phyloP scores from a whole-genome alignment of 2,888 invertebrate species.

The Caenorhabditis sp. region DNA sequence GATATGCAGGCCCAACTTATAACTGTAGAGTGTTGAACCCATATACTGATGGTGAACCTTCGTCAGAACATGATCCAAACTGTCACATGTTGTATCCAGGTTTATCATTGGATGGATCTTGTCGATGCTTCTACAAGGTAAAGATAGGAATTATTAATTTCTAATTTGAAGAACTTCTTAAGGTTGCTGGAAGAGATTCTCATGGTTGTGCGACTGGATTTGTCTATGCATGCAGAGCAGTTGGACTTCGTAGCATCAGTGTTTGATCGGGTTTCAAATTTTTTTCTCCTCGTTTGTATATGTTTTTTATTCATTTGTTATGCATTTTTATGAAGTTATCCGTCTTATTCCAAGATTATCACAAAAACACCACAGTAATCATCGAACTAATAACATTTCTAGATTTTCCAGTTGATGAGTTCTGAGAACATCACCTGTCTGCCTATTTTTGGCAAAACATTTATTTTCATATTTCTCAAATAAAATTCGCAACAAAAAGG shows the following conservation, averaged over 20 bases:
- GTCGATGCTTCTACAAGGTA: slow-evolving; percentile 50
- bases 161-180: slow-evolving; percentile 2
- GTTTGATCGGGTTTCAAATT: background rate
- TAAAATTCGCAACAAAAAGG: no score
- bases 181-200: slow-evolving; percentile 52
- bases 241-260: slow-evolving; percentile 18
- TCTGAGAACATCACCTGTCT: no score
- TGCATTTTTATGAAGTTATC: background rate
- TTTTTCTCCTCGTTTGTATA: background rate
- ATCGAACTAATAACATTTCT: no score
- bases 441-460: background rate
- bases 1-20: slow-evolving; percentile 46
- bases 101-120: slow-evolving; percentile 46
- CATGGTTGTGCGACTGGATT: slow-evolving; percentile 54
- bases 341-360: background rate
- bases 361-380: no score
- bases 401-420: no score
- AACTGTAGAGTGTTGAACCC: slow-evolving; percentile 54
- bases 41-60: slow-evolving; percentile 45
- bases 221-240: slow-evolving; percentile 44
- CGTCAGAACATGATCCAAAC: slow-evolving; percentile 41
- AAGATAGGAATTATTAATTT: background rate
- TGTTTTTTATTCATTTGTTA: background rate
- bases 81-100: slow-evolving; percentile 54
- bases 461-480: no score